Base-by-base conservation (phyloP, 2,888 invertebrate genomes). In the Pteria penguin region DNA sequence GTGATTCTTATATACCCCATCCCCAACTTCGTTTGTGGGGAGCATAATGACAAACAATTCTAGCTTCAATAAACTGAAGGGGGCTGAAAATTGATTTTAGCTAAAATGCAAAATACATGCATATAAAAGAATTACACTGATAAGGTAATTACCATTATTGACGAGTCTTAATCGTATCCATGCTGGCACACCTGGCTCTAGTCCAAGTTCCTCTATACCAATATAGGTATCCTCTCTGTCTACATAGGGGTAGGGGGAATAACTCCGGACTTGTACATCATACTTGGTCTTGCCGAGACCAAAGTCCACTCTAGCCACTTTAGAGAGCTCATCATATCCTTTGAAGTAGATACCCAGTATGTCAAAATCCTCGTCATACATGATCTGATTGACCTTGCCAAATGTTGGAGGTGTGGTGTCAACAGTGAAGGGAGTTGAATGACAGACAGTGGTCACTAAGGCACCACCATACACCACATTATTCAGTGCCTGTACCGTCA, bases 91-190 rank as follows among this genome's bases (percentile, higher is more conserved):
- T n/a, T n/a, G n/a, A n/a, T n/a, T n/a, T n/a, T n/a, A n/a, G n/a
- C n/a, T n/a, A n/a, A n/a, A n/a, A n/a, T n/a, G n/a, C n/a, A n/a
- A n/a, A n/a, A n/a, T n/a, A n/a, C n/a, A n/a, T n/a, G n/a, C n/a
- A n/a, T n/a, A n/a, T n/a, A n/a, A n/a, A n/a, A n/a, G n/a, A n/a
- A n/a, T n/a, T n/a, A n/a, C n/a, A n/a, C n/a, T n/a, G n/a, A n/a
- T n/a, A n/a, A n/a, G n/a, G n/a, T n/a, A n/a, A n/a, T 45, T 82
- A 86, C 87, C 87, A 55, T 83, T 82, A 69, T 88, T 87, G 29
- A 83, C 83, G 11, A 83, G 84, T 32, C 84, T 68, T 5, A 87
- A 75, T 22, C 85, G 73, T 52, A 88, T 80, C 88, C 88, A 88
- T 4, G 84, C 85, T 1, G 86, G 87, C 5, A 82, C 73, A 1